Evolutionary conservation across 1,140 invertebrate genomes (phyloP).

Genomic region (Copidosoma floridanum): DNA sequence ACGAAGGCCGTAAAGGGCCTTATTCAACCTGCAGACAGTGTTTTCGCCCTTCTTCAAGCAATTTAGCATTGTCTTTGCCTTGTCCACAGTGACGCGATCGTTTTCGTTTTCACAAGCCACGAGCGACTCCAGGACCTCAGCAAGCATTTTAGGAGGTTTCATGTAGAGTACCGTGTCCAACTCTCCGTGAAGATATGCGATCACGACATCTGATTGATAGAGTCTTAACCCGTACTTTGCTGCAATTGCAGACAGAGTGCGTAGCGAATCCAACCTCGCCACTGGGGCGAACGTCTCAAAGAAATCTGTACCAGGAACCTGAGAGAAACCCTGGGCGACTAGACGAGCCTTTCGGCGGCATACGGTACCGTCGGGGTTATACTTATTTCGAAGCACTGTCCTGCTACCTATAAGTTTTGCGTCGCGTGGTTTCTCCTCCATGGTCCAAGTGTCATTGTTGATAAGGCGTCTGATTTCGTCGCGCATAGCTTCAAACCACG

Average conservation of each 20-base stretch:
- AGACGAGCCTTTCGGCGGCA: constrained; percentile 36
- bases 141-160: constrained; percentile 36
- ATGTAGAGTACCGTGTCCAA: constrained; percentile 41
- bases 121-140: neutral
- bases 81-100: neutral
- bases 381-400: neutral
- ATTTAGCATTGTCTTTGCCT: neutral
- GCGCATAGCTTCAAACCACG: no score
- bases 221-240: constrained; percentile 46
- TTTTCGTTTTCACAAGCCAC: neutral
- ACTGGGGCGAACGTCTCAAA: constrained; percentile 30
- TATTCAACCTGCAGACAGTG: neutral
- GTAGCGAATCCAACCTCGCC: constrained; percentile 27
- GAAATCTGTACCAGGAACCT: constrained; percentile 43
- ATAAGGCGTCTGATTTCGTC: no score
- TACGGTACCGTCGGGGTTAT: neutral
- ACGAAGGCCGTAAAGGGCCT: constrained; percentile 20
- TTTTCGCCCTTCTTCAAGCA: neutral
- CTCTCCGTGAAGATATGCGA: constrained; percentile 28
- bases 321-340: constrained; percentile 47
- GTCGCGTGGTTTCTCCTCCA: no score
- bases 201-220: constrained; percentile 41
- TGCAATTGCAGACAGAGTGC: constrained; percentile 40
- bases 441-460: no score
- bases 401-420: no score